Evolutionary conservation across 2,113 vertebrate genomes (phyloP).

Genomic region (Leptosomus discolor): DNA sequence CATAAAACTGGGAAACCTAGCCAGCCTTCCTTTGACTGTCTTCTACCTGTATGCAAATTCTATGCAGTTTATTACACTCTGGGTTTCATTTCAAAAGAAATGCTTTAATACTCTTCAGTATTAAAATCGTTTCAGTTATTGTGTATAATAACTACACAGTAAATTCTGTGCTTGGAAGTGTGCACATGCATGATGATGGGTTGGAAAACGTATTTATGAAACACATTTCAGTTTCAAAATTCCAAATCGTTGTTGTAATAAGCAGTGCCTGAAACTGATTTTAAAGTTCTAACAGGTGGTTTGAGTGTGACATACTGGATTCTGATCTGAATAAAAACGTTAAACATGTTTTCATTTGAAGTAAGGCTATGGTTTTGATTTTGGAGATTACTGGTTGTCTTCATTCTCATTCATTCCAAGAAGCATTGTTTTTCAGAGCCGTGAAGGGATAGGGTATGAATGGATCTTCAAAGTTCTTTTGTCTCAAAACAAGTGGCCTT

Average conservation of each 20-base stretch:
- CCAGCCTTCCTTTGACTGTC: background rate
- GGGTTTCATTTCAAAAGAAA: background rate
- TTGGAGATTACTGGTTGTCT: background rate
- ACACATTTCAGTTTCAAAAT: background rate
- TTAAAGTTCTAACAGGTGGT: background rate
- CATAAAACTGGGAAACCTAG: background rate
- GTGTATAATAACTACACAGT: background rate
- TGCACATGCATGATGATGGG: background rate
- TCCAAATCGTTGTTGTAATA: background rate
- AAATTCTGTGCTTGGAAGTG: background rate
- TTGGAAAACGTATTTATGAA: background rate
- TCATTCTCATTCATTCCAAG: background rate
- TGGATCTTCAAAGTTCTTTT: background rate
- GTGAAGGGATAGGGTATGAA: background rate
- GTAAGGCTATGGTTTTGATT: background rate
- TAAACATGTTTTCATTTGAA: background rate
- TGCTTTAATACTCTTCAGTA: background rate
- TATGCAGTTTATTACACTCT: background rate
- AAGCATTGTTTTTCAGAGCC: background rate
- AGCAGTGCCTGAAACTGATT: background rate
- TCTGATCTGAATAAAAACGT: background rate
- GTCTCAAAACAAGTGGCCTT: background rate
- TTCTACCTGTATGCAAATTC: background rate
- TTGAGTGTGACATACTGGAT: background rate
- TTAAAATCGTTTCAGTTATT: background rate